Conservation (phyloP, 2,797 vertebrate genomes). For the Cottoperca gobio region DNA sequence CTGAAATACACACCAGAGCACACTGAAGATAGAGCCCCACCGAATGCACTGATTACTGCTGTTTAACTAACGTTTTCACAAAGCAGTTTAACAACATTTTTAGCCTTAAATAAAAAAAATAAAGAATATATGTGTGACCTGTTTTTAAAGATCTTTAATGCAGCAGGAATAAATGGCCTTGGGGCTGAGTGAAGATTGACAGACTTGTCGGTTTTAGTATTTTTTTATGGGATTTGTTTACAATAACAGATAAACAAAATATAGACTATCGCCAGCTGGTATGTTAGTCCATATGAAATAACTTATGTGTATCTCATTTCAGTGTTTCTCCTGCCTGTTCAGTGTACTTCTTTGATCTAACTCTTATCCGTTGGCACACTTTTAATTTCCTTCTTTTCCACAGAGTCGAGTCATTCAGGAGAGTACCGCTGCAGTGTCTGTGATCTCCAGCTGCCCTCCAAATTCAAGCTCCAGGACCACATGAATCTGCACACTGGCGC, state of each 20-base stretch:
- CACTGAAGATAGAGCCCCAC: not conserved
- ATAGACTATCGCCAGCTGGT: not conserved
- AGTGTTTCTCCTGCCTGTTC: not conserved
- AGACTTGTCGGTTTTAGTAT: not conserved
- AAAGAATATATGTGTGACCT: not conserved
- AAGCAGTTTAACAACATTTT: not conserved
- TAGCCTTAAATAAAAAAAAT: not conserved
- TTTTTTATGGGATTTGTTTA: not conserved
- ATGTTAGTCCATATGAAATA: not conserved
- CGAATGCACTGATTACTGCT: not conserved
- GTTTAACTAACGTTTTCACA: not conserved
- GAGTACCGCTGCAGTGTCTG: slow-evolving; percentile 79
- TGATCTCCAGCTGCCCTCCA: slow-evolving; percentile 72
- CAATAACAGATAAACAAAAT: not conserved
- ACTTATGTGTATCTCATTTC: not conserved
- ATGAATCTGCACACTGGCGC: slow-evolving; percentile 84
- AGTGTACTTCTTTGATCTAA: not conserved
- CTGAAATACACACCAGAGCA: not conserved
- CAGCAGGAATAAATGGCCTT: not conserved
- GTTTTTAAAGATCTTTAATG: not conserved
- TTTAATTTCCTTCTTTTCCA: not conserved
- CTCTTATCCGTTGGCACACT: not conserved
- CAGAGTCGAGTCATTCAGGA: slow-evolving; percentile 53
- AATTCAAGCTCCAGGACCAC: slow-evolving; percentile 83
- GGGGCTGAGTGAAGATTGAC: not conserved